These are phyloP conservation scores for Schizopygopsis malacanthus DNA, from an alignment of 2,797 vertebrate genomes.

Conservation along the genomic window DNA sequence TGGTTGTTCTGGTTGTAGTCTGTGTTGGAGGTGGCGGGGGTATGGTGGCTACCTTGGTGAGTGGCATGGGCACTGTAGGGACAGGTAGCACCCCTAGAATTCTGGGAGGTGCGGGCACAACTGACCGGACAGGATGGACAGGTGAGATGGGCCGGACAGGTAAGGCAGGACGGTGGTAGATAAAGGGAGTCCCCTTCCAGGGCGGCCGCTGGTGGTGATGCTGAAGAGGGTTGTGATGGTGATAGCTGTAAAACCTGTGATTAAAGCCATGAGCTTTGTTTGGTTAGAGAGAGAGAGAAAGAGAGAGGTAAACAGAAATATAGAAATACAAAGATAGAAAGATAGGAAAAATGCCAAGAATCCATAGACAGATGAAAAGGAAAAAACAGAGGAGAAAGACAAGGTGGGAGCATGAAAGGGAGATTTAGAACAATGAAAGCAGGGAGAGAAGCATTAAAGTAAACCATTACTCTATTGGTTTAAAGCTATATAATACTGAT, in stretches of 20 bases:
- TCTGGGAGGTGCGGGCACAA: slow-evolving; percentile 39
- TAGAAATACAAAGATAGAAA: not conserved
- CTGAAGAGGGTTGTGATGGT: slow-evolving; percentile 51
- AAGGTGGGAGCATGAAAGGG: not conserved
- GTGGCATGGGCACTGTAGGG: slow-evolving; percentile 41
- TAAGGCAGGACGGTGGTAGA: slow-evolving; percentile 59
- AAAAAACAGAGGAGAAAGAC: not conserved
- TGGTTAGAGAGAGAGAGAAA: slow-evolving; percentile 52
- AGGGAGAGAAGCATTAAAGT: not conserved
- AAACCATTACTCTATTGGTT: not conserved
- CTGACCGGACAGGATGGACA: slow-evolving; percentile 29
- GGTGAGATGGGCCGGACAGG: slow-evolving; percentile 43
- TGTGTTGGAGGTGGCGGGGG: slow-evolving; percentile 39
- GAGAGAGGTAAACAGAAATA: slow-evolving; percentile 14
- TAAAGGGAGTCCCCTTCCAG: slow-evolving; percentile 60
- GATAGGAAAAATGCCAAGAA: not conserved
- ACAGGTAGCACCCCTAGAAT: slow-evolving; percentile 44
- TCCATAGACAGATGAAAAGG: slow-evolving; percentile 35
- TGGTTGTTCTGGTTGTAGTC: slow-evolving; percentile 25
- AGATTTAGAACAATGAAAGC: not conserved
- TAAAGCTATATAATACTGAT: slow-evolving; percentile 1
- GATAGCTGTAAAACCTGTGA: slow-evolving; percentile 68
- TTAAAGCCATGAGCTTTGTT: slow-evolving; percentile 70
- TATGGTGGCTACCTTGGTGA: slow-evolving; percentile 18
- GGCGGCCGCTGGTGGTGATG: slow-evolving; percentile 58